Evolutionary conservation across 1,140 invertebrate genomes (phyloP).

Genomic region (Drosophila kikkawai): DNA sequence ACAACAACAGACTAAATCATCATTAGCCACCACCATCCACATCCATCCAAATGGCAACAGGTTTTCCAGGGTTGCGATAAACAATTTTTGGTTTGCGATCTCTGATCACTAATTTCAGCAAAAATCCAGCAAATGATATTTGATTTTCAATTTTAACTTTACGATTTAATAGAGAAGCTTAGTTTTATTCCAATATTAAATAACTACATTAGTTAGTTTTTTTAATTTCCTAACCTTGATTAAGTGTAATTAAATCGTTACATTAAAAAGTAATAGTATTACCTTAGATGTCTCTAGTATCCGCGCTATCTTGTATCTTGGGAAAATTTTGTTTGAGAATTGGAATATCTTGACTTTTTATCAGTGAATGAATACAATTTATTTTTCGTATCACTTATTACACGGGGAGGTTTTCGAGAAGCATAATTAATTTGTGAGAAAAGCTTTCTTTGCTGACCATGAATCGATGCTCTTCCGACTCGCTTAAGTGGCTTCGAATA

Average conservation of each 20-base stretch:
- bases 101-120: constrained; percentile 4
- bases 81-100: constrained; percentile 9
- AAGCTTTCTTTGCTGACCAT: constrained; percentile 71
- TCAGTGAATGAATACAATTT: constrained; percentile 20
- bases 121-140: background rate
- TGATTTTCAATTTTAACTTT: background rate
- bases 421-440: constrained; percentile 75
- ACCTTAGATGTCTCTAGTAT: background rate
- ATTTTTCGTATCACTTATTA: constrained; percentile 31
- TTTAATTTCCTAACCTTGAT: background rate
- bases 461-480: constrained; percentile 25
- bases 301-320: background rate
- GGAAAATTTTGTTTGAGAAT: constrained; percentile 19
- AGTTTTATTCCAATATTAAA: no score
- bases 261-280: background rate
- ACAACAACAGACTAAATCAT: constrained; percentile 55
- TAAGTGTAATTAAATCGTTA: constrained; percentile 20
- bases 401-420: constrained; percentile 18
- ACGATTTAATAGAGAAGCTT: background rate
- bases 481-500: constrained; percentile 21
- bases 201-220: no score
- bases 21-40: constrained; percentile 51
- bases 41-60: constrained; percentile 52
- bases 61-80: constrained; percentile 40
- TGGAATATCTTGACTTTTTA: constrained; percentile 11